Evolutionary conservation across 64 coral and sea anemone species (phyloP), one percentile per base, ranked within the genome.

Genomic region (Montipora capricornis): DNA sequence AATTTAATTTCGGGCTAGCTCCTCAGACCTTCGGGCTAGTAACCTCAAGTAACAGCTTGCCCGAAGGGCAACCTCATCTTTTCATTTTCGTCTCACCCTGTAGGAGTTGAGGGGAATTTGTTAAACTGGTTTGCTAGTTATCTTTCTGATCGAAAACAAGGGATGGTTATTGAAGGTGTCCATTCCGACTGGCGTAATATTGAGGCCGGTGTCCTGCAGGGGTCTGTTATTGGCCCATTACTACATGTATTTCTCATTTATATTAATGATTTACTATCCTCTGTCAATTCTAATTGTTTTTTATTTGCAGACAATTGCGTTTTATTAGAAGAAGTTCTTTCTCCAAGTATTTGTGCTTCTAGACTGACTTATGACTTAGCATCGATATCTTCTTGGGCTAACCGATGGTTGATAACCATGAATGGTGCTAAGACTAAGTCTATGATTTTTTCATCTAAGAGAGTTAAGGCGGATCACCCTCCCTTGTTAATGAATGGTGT

Each of bases 121-220:
- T n/a, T 68, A 19, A 37, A 24, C 20, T 67, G 83, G 20, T 87
- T 29, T 16, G 8, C 22, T 19, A 64, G 60, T 14, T 64, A 64
- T 64, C 60, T 64, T 64, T 64, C 60, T 64, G 4, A 64, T 49
- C 10, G 68, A 45, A 46, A 88, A 53, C 67, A 88, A 75, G 12
- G 68, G 14, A 68, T 88, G 62, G 68, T 88, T 8, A 49, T 88
- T 11, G 85, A 88, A 75, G 85, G 67, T 45, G 48, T 70, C 3
- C 50, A 70, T 50, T 88, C 14, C 47, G 37, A 47, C 13, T 88
- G 85, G 85, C 24, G 17, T 50, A 46, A 48, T 48, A 73, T 88
- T 47, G 44, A n/a, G 20, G 85, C 85, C 3, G 85, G 71, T 19
- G 85, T 88, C 13, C 85, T 24, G 15, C 85, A 88, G 44, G 14